phyloP scores from a whole-genome alignment of 2,888 invertebrate species.

The Spialia ferax region DNA sequence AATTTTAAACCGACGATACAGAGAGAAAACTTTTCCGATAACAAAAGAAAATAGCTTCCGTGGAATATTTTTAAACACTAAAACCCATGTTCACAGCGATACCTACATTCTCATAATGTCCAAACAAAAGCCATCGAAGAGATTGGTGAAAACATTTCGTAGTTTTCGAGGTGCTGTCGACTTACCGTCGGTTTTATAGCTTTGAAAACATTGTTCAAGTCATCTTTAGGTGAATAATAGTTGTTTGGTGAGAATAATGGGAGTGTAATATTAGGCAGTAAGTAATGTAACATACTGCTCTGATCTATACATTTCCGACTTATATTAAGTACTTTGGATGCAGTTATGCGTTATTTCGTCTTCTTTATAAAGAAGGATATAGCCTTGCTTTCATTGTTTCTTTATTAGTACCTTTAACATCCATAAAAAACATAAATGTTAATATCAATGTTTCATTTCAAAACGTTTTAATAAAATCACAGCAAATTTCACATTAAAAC shows the following conservation, averaged over 20 bases:
- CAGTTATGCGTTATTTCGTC: too few species aligned
- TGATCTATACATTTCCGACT: too few species aligned
- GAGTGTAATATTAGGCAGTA: background rate
- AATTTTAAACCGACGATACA: constrained; percentile 14
- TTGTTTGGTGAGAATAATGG: constrained; percentile 18
- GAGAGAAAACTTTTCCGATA: constrained; percentile 29
- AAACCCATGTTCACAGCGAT: constrained; percentile 31
- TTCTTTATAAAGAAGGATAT: too few species aligned
- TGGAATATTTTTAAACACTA: constrained; percentile 41
- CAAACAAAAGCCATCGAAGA: constrained; percentile 71
- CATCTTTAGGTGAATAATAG: constrained; percentile 13
- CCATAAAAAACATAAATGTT: too few species aligned
- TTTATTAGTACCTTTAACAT: too few species aligned
- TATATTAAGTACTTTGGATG: too few species aligned
- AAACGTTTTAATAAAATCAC: too few species aligned
- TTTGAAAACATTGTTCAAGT: constrained; percentile 28
- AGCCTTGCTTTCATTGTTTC: too few species aligned
- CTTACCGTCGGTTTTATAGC: constrained; percentile 24
- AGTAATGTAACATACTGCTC: too few species aligned
- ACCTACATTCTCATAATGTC: constrained; percentile 68
- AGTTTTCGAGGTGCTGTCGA: constrained; percentile 30
- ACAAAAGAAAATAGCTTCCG: constrained; percentile 30
- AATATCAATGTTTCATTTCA: too few species aligned
- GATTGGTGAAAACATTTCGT: constrained; percentile 49
- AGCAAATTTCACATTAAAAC: too few species aligned